These are phyloP conservation scores for Pyrgilauda ruficollis DNA, from an alignment of 2,113 vertebrate species.

Conservation along the genomic window DNA sequence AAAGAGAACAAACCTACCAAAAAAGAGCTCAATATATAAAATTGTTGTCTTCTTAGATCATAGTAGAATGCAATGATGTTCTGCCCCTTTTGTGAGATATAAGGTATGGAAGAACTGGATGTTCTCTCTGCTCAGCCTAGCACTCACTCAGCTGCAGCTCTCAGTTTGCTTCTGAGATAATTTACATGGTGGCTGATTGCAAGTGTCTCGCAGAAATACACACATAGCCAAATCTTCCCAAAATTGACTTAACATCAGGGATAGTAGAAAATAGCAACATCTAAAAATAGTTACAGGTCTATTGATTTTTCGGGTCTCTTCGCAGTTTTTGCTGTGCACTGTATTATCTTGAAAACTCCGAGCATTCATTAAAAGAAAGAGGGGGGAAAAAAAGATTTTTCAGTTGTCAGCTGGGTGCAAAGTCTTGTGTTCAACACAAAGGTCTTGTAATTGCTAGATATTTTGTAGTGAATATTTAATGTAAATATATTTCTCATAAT, in stretches of 20 bases:
- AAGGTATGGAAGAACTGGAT: conserved; percentile 11
- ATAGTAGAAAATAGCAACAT: conserved; percentile 42
- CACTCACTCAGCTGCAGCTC: conserved; percentile 33
- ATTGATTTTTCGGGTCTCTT: conserved; percentile 61
- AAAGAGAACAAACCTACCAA: background rate
- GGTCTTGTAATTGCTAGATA: background rate
- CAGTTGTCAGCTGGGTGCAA: background rate
- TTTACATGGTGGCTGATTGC: conserved; percentile 36
- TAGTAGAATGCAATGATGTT: background rate
- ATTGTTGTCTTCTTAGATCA: background rate
- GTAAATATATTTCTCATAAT: background rate
- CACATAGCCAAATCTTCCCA: conserved; percentile 33
- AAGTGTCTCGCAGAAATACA: conserved; percentile 34
- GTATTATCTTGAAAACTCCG: conserved; percentile 15
- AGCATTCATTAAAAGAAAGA: conserved; percentile 11
- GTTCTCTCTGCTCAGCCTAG: conserved; percentile 20
- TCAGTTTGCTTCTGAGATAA: conserved; percentile 50
- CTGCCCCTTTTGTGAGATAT: background rate
- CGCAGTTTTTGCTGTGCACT: conserved; percentile 39
- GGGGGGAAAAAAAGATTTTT: background rate
- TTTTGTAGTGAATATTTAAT: conserved; percentile 5
- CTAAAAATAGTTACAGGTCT: conserved; percentile 55
- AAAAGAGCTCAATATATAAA: background rate
- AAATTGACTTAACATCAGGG: conserved; percentile 44
- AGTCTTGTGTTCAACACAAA: background rate